Evolutionary conservation across 2,888 invertebrate species (phyloP), one percentile per base, ranked within the genome.

Genomic region (Apodemia zela): DNA sequence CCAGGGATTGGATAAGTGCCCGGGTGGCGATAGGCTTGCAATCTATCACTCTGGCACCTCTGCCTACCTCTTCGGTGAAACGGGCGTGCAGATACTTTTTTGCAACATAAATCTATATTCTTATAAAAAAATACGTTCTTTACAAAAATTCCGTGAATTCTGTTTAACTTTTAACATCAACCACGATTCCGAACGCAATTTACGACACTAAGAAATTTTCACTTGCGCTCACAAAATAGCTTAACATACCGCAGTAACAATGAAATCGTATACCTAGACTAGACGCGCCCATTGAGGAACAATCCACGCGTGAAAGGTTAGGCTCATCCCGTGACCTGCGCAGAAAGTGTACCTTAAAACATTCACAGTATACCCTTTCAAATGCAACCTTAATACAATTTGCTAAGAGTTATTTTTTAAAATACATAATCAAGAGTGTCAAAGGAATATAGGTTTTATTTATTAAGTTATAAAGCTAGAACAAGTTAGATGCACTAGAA

Each of bases 231-330:
- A 59, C 45, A 47, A 47, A 38, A 38, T 59, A 59, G 59, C 38
- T 33, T 35, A 4, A 51, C 29, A 58, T 35, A 29, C 59, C 49
- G 15, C 49, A 51, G 67, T 70, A 65, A 74, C 75, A 72, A 76
- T 76, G 75, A 77, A 79, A 75, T 72, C 68, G 72, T 74, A 74
- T 73, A 74, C 71, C 68, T 63, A 65, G 71, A 69, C 33, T 66
- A 68, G 73, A 75, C 76, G 80, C 80, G 79, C 79, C 84, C 85
- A 87, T 76, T 86, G 80, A 81, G 70, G 84, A 80, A 78, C 76
- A 67, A 72, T 75, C 85, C 82, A 79, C 81, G 84, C 89, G 89
- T 90, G 89, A 90, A 90, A 89, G 90, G 90, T 89, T 87, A 86
- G 79, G 78, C 85, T 83, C 89, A 90, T 91, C 90, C 89, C 90